Evolutionary conservation across 1,140 invertebrate species (phyloP), one percentile per base, ranked within the genome.

Genomic region (Diachasma alloeum): DNA sequence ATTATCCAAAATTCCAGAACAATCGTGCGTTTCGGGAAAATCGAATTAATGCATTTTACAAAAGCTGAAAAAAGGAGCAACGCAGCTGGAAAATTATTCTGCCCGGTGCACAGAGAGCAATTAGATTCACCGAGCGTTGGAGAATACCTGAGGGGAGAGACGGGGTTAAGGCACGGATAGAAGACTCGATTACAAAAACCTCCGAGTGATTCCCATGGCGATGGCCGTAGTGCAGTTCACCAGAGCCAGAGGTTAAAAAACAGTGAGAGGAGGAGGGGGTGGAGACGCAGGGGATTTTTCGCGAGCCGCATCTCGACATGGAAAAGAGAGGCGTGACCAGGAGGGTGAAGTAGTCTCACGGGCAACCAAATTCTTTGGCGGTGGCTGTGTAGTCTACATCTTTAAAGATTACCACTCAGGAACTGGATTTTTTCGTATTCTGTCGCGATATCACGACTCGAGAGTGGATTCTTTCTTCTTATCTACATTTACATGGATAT

Each of bases 131-230:
- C 66, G 66, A 19, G 36, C 48, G 36, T 31, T 39, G 36, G 69
- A 44, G 69, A 36, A 72, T 72, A 70, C 59, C n/a, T 19, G 8
- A 56, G 24, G 59, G 11, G 59, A 19, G 17, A 4, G 53, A 3
- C 3, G 4, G 59, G 59, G 19, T 31, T 26, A 63, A 26, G 59
- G 59, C 11, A 6, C 24, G 59, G 24, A 13, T 63, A 63, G 59
- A 39, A 68, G 66, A 68, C 66, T 68, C 66, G 66, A 68, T 68
- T 68, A 68, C 66, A 68, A 68, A 68, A 68, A 68, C 66, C 66
- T 9, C 15, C 26, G 17, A 68, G 66, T 68, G 66, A 68, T 68
- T 68, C 66, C 66, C 66, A 36, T 19, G 46, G 39, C 42, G 69
- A 15, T 71, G 15, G n/a, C 42, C 39, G 24, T 26, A 10, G 9